Percentiles rank a stretch among this genome's conserved stretches.
Evolutionary conservation across 2,888 invertebrate genomes (phyloP).

Genomic region (Sipha maydis): DNA sequence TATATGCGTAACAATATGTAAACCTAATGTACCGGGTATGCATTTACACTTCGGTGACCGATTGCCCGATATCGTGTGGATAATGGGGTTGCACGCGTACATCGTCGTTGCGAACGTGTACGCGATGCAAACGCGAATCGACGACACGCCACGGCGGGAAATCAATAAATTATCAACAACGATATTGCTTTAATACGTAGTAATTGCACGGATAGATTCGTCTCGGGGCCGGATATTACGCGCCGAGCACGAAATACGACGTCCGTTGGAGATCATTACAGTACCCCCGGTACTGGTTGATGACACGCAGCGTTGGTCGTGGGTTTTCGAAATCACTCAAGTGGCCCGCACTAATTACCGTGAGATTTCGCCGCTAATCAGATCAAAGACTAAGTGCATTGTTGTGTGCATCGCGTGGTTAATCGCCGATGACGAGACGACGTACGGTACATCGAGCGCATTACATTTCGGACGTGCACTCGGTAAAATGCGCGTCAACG

Average conservation of each 20-base stretch:
- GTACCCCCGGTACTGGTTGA: not conserved
- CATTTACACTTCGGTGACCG: too few relatives aligned
- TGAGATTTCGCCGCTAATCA: constrained; percentile 24
- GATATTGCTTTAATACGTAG: too few relatives aligned
- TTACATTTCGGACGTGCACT: too few relatives aligned
- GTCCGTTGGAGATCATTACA: not conserved
- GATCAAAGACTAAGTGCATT: not conserved
- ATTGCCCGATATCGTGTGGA: too few relatives aligned
- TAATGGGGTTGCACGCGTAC: too few relatives aligned
- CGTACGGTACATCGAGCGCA: not conserved
- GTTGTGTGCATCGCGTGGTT: too few relatives aligned
- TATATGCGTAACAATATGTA: not conserved
- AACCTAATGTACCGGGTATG: too few relatives aligned
- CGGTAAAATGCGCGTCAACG: not conserved
- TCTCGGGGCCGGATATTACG: not conserved
- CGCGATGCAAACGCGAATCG: too few relatives aligned
- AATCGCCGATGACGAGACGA: not conserved
- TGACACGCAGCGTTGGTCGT: not conserved
- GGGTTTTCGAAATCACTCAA: not conserved
- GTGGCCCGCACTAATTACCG: constrained; percentile 22
- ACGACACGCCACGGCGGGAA: too few relatives aligned
- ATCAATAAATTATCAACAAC: too few relatives aligned
- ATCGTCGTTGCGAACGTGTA: too few relatives aligned
- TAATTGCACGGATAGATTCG: too few relatives aligned
- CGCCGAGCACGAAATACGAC: not conserved